Evolutionary conservation across 2,797 vertebrate genomes (phyloP).

Genomic region (Phyllotis vaccarum): DNA sequence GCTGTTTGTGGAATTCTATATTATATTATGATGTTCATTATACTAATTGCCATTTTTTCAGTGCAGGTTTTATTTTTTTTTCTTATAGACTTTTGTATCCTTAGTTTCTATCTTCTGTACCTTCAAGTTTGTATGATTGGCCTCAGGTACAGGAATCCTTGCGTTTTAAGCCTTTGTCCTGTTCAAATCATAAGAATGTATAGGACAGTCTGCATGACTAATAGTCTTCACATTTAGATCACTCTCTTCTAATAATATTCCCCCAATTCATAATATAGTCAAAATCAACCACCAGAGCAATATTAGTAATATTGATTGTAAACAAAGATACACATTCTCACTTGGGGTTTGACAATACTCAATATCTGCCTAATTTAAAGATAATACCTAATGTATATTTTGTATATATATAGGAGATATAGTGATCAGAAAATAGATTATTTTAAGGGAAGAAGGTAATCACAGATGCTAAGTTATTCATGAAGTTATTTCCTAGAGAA

Average conservation of each 20-base stretch:
- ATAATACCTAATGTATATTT: neutral
- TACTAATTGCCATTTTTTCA: conserved; percentile 1
- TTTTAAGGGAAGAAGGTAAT: neutral
- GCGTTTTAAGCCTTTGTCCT: neutral
- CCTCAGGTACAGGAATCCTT: fast-evolving
- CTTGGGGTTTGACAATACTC: neutral
- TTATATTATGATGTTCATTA: neutral
- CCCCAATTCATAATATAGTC: neutral
- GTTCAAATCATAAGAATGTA: neutral
- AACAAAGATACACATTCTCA: neutral
- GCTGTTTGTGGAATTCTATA: neutral
- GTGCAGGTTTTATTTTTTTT: neutral
- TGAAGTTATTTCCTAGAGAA: neutral
- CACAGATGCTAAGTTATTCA: neutral
- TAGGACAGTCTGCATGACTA: fast-evolving
- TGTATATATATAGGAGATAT: neutral
- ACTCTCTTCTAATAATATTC: neutral
- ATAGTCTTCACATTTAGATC: neutral
- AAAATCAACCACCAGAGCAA: neutral
- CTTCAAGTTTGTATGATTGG: neutral
- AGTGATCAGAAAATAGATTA: neutral
- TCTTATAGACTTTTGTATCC: neutral
- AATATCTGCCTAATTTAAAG: neutral
- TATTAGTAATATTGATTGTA: neutral
- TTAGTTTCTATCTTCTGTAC: neutral